Evolutionary conservation across 2,888 invertebrate species (phyloP), one percentile per base, ranked within the genome.

Genomic region (Emmelina monodactyla): DNA sequence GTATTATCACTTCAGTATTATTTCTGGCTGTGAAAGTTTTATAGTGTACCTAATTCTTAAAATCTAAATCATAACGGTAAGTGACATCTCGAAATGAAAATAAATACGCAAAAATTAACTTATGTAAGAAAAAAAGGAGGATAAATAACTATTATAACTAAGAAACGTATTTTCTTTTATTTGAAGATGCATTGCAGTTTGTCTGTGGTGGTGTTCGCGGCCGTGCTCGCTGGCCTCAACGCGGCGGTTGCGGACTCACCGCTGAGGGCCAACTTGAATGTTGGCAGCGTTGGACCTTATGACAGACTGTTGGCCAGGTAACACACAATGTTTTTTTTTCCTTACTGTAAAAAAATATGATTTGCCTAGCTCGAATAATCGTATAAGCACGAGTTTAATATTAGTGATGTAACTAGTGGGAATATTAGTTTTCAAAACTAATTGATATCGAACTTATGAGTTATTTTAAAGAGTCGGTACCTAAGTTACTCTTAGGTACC

Each of bases 281-380:
- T 52, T 2, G 66, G 66, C 2, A 42, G 33, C 31, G 28, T 58
- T 2, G 16, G 10, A 1, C 2, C 45, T 5, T 55, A 58, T 2
- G 62, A 66, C 34, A 47, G 50, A 19, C 46, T 63, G 1, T 37
- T 65, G 10, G 37, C 51, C 44, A 61, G 62, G 67, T 66, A 47
- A 31, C 9, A 15, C 14, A 14, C 7, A 11, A 14, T 9, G 13
- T 19, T 6, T 11, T 22, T 11, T 3, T 22, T 12, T 22, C n/a
- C 3, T 22, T 3, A 14, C n/a, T n/a, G n/a, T n/a, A n/a, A n/a
- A n/a, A n/a, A n/a, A n/a, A n/a, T n/a, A n/a, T n/a, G n/a, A n/a
- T n/a, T n/a, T n/a, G n/a, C n/a, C 19, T 19, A 19, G 19, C 19
- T 19, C 19, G 19, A 19, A 19, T 6, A 6, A 9, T 6, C 19